phyloP scores from a whole-genome alignment of 1,140 invertebrate genomes.

The Zaprionus nigranus region DNA sequence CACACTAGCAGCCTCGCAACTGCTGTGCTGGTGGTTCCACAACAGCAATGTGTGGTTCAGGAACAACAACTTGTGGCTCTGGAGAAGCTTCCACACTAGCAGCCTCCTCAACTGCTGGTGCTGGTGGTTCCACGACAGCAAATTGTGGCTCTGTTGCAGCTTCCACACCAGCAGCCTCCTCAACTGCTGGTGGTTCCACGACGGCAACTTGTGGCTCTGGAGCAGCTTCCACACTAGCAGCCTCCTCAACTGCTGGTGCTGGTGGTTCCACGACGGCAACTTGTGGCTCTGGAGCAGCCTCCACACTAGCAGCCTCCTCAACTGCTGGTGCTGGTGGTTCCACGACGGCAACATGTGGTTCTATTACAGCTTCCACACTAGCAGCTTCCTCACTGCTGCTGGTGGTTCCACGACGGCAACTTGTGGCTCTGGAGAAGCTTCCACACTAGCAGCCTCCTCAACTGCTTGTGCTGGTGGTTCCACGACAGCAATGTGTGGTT shows the following conservation, averaged over 20 bases:
- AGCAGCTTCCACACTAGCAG: neutral
- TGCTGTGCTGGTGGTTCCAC: too few species aligned
- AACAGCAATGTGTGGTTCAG: neutral
- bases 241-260: neutral
- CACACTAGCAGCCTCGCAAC: too few species aligned
- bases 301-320: neutral
- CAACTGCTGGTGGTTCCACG: conserved; percentile 1
- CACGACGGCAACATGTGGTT: neutral
- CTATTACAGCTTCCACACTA: too few species aligned
- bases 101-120: too few species aligned
- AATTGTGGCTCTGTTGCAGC: too few species aligned
- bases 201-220: neutral
- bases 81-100: neutral
- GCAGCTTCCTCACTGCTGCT: too few species aligned
- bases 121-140: too few species aligned
- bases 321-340: neutral
- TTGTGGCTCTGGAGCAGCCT: neutral
- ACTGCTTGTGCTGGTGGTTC: too few species aligned
- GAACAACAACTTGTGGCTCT: neutral
- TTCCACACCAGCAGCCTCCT: too few species aligned
- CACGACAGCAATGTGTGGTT: too few species aligned
- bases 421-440: neutral
- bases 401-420: too few species aligned
- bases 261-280: neutral
- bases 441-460: too few species aligned